These are phyloP conservation scores for Aegypius monachus DNA, from an alignment of 2,113 vertebrate species.

Conservation along the genomic window DNA sequence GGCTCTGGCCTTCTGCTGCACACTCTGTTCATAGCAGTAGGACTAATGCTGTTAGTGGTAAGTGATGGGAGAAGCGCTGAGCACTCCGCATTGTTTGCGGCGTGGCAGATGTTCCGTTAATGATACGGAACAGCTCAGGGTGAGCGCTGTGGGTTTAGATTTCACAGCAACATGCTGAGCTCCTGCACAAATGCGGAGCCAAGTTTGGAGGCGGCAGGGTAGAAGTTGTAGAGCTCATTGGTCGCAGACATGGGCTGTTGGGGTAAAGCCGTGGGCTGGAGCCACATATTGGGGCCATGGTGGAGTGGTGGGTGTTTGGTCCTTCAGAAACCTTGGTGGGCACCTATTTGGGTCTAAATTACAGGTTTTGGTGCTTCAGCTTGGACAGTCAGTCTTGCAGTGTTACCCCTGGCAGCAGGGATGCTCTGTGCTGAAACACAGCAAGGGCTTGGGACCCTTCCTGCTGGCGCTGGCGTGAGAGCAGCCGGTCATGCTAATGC, in stretches of 20 bases:
- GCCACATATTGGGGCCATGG: fast-evolving
- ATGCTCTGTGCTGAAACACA: not conserved
- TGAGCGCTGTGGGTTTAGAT: fast-evolving
- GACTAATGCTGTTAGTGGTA: not conserved
- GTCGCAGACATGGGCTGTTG: not conserved
- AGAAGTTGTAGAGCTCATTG: not conserved
- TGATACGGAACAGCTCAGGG: not conserved
- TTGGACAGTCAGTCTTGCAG: not conserved
- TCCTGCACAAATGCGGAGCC: not conserved
- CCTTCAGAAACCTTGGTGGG: not conserved
- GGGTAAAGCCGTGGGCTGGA: not conserved
- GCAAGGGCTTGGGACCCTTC: not conserved
- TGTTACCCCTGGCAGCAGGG: not conserved
- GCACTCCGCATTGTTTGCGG: fast-evolving
- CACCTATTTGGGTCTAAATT: not conserved
- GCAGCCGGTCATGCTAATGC: fast-evolving
- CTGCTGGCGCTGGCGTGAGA: fast-evolving
- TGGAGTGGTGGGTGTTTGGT: not conserved
- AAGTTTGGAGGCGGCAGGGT: fast-evolving
- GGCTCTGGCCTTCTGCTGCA: not conserved
- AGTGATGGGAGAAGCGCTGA: fast-evolving
- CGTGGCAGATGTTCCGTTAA: not conserved
- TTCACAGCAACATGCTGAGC: not conserved
- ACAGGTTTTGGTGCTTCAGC: not conserved
- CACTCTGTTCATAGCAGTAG: fast-evolving